phyloP scores from a whole-genome alignment of 1,140 invertebrate species.

The Goniozus legneri region DNA sequence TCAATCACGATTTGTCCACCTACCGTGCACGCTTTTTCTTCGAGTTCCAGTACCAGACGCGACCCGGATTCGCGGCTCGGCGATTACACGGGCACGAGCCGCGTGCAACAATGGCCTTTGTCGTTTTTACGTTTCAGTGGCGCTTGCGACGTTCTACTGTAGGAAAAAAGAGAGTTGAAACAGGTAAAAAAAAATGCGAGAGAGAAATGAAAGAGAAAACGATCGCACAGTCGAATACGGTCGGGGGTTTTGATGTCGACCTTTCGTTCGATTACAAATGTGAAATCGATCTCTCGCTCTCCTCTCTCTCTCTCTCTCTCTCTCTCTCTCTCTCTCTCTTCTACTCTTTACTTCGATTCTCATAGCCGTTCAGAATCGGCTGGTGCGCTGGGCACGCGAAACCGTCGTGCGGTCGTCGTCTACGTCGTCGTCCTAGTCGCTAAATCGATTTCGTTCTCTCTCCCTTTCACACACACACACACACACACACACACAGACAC shows the following conservation, averaged over 20 bases:
- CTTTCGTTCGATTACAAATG: conserved; percentile 42
- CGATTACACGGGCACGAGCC: conserved; percentile 30
- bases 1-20: background rate
- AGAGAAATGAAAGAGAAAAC: too few relatives aligned
- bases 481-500: conserved; percentile 26
- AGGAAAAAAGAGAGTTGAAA: background rate
- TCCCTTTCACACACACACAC: too few relatives aligned
- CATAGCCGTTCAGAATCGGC: too few relatives aligned
- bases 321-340: too few relatives aligned
- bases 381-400: too few relatives aligned
- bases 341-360: too few relatives aligned
- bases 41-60: too few relatives aligned
- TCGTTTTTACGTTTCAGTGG: conserved; percentile 24
- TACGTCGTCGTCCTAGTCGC: conserved; percentile 8
- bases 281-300: conserved; percentile 46
- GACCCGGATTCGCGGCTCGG: conserved; percentile 17
- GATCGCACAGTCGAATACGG: too few relatives aligned
- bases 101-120: conserved; percentile 36
- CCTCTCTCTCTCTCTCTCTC: too few relatives aligned
- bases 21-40: too few relatives aligned
- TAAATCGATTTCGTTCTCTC: conserved; percentile 37
- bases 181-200: too few relatives aligned
- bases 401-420: conserved; percentile 15
- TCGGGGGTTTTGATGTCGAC: conserved; percentile 20
- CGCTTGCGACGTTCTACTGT: conserved; percentile 1